Percentiles rank a stretch among this genome's conserved stretches.
phyloP scores from a whole-genome alignment of 30 jellyfish, hydroid and myxozoan species.

The Clytia hemisphaerica region DNA sequence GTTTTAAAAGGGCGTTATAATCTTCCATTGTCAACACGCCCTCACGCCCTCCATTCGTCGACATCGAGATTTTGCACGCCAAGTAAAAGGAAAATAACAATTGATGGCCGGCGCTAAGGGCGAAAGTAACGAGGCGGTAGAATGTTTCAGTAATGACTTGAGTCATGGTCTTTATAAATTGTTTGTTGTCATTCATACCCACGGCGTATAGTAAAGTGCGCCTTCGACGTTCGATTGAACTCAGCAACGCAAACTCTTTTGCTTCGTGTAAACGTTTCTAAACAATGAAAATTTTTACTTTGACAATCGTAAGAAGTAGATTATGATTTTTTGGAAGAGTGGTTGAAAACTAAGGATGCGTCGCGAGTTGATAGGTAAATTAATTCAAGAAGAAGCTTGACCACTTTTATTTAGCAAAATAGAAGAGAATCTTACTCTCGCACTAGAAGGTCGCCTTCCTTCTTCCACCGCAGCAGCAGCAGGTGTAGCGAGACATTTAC shows the following conservation, averaged over 20 bases:
- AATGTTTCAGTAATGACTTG: conserved; percentile 47
- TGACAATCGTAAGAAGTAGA: no score
- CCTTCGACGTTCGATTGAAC: background rate
- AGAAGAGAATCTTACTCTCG: background rate
- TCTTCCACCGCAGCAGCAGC: conserved; percentile 9
- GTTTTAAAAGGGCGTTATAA: background rate
- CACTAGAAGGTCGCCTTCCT: conserved; percentile 12
- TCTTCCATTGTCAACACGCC: background rate
- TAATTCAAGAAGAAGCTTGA: no score
- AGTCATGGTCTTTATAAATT: conserved; percentile 40
- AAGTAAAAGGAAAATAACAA: conserved; percentile 55
- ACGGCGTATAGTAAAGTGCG: background rate
- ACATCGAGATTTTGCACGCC: conserved; percentile 33
- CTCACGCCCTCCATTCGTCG: background rate
- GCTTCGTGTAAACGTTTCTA: conserved; percentile 2
- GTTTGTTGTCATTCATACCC: conserved; percentile 1
- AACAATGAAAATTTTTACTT: no score
- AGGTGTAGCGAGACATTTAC: conserved; percentile 38
- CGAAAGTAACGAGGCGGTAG: conserved; percentile 64
- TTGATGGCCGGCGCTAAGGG: conserved; percentile 58
- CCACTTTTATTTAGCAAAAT: background rate
- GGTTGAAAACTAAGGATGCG: no score
- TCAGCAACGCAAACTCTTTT: background rate
- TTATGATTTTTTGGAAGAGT: no score
- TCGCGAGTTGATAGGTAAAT: no score